Base-by-base conservation (phyloP, 2,113 vertebrate genomes). In the Silurus glanis region DNA sequence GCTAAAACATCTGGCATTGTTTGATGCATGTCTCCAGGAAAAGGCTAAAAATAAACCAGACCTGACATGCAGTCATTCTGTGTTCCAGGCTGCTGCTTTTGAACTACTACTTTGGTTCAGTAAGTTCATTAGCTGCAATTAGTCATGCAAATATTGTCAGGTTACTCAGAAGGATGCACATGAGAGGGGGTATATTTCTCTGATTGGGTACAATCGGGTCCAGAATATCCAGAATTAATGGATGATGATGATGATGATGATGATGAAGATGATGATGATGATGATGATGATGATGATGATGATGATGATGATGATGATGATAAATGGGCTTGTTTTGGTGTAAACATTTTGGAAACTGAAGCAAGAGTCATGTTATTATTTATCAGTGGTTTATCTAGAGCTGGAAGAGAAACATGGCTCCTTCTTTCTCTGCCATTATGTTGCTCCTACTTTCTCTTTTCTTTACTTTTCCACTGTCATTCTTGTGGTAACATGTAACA, bases 91-190 rank as follows among this genome's bases (percentile, higher is more conserved):
- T n/a, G 28, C 37, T 64, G 16, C 10, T 9, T 62, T 64, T 81
- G 10, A 80, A 66, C 45, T 16, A 19, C 37, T 1, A 25, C 47
- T 45, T 25, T 82, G 61, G n/a, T 82, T 5, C 53, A 25, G 4
- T 14, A 83, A 55, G 62, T 17, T 83, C 23, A 55, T 83, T 67
- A 83, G n/a, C 49, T 83, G 47, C 62, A 67, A 66, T 69, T 83
- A 69, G 49, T 83, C 81, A 69, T 76, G 51, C 51, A 76, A 76
- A 55, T 55, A 23, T 53, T 53, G 10, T 76, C 49, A 25, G n/a
- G 49, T 14, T 55, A 21, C 13, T 55, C 51, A 76, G 51, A 49
- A 9, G 45, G 8, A 74, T 9, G 45, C 12, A 47, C 69, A 74
- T 17, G 37, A 21, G 37, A 8, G 28, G 5, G 37, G 6, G 6